These are phyloP conservation scores for Oryzias woworae DNA, from an alignment of 2,113 vertebrate genomes.

Conservation along the genomic window DNA sequence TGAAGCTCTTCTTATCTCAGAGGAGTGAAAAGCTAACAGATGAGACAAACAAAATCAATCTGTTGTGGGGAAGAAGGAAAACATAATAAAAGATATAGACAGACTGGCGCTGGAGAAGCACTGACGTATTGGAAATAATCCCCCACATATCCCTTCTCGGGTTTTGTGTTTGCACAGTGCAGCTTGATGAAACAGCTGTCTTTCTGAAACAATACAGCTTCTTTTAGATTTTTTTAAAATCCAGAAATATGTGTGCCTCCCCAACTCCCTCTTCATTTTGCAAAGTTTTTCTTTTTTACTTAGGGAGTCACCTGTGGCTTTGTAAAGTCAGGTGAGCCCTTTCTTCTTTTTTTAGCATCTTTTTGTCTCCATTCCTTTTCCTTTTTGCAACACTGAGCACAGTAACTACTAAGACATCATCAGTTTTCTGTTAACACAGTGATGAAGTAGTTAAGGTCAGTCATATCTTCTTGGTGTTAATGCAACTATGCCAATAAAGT, in stretches of 20 bases:
- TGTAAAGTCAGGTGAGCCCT: background rate
- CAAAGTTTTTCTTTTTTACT: slow-evolving; percentile 48
- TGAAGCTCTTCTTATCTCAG: slow-evolving; percentile 32
- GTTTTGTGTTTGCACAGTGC: slow-evolving; percentile 30
- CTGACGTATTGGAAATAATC: slow-evolving; percentile 45
- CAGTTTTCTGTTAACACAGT: slow-evolving; percentile 1
- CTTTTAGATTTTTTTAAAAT: slow-evolving; percentile 15
- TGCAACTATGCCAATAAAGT: slow-evolving; percentile 25
- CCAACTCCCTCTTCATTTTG: slow-evolving; percentile 29
- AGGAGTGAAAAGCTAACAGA: slow-evolving; percentile 3
- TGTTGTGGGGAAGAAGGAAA: background rate
- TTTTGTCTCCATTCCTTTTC: background rate
- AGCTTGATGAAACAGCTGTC: slow-evolving; percentile 19
- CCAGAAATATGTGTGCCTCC: background rate
- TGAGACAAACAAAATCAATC: slow-evolving; percentile 26
- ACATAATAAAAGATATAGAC: slow-evolving; percentile 12
- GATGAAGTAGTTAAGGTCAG: slow-evolving; percentile 49
- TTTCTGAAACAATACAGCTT: slow-evolving; percentile 25
- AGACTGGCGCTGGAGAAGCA: slow-evolving; percentile 26
- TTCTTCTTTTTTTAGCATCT: background rate
- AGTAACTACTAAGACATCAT: slow-evolving; percentile 31
- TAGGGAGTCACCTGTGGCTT: slow-evolving; percentile 37
- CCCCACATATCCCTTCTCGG: background rate
- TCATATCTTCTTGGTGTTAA: slow-evolving; percentile 40
- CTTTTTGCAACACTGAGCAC: slow-evolving; percentile 10